Evolutionary conservation across 2,797 vertebrate species (phyloP).

Genomic region (Chloroceryle inda): DNA sequence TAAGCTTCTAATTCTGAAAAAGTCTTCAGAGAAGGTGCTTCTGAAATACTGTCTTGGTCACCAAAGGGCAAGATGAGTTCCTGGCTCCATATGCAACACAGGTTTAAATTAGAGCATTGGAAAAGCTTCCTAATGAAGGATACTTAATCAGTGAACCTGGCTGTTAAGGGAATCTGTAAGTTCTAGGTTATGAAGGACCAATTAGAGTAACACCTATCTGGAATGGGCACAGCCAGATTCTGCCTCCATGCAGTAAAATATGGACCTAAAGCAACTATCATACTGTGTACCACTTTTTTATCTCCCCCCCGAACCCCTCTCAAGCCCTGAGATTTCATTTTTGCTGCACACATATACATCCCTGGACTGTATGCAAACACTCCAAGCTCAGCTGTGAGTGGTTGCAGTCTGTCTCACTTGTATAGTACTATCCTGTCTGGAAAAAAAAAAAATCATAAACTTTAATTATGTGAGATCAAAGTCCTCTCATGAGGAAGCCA

Average conservation of each 20-base stretch:
- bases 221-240: slow-evolving; percentile 20
- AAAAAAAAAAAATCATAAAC: background rate
- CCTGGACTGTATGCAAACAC: too few relatives aligned
- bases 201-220: slow-evolving; percentile 45
- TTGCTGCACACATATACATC: background rate
- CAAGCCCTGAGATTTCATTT: background rate
- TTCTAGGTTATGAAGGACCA: background rate
- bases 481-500: background rate
- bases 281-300: background rate
- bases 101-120: slow-evolving; percentile 11
- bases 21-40: background rate
- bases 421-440: background rate
- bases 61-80: background rate
- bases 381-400: background rate
- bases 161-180: slow-evolving; percentile 17
- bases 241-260: background rate
- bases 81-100: background rate
- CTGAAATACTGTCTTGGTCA: background rate
- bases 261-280: background rate
- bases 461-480: slow-evolving; percentile 5
- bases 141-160: background rate
- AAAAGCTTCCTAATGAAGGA: slow-evolving; percentile 20
- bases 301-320: background rate
- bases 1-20: background rate
- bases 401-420: background rate